A percentile compares a stretch with the other conserved stretches of the same genome.
Conservation (phyloP, 1,140 invertebrate species). For the Brachionus rubens region DNA sequence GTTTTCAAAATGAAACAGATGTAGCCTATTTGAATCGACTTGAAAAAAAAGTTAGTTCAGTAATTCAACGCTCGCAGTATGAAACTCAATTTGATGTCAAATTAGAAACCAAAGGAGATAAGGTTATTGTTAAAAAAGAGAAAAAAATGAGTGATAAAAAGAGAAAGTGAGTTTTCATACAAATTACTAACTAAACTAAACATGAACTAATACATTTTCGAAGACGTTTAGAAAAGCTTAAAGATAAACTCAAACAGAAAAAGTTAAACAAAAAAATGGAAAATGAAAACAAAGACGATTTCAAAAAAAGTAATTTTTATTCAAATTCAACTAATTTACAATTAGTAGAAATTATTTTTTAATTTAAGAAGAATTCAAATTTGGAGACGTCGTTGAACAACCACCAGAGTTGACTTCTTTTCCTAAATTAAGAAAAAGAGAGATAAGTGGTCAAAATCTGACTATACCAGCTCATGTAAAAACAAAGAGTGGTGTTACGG, state of each 20-base stretch:
- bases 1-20: slow-evolving; percentile 19
- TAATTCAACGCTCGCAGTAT: slow-evolving; percentile 26
- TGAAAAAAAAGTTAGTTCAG: slow-evolving; percentile 11
- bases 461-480: slow-evolving; percentile 26
- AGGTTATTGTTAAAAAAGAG: slow-evolving; percentile 36
- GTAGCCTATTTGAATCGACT: slow-evolving; percentile 2
- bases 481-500: slow-evolving; percentile 20
- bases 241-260: slow-evolving; percentile 39
- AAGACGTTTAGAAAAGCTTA: slow-evolving; percentile 11
- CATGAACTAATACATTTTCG: too few relatives aligned
- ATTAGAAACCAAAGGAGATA: slow-evolving; percentile 20
- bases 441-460: neutral
- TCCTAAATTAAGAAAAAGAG: slow-evolving; percentile 32
- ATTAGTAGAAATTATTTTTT: too few relatives aligned
- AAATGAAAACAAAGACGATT: slow-evolving; percentile 5
- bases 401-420: slow-evolving; percentile 31
- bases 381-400: slow-evolving; percentile 23
- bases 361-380: neutral
- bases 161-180: neutral
- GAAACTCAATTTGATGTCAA: slow-evolving; percentile 45
- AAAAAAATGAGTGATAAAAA: slow-evolving; percentile 45
- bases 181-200: too few relatives aligned
- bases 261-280: slow-evolving; percentile 25
- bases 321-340: too few relatives aligned
- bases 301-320: slow-evolving; percentile 25